Base-by-base conservation (phyloP, 2,797 vertebrate species). In the Manis javanica region DNA sequence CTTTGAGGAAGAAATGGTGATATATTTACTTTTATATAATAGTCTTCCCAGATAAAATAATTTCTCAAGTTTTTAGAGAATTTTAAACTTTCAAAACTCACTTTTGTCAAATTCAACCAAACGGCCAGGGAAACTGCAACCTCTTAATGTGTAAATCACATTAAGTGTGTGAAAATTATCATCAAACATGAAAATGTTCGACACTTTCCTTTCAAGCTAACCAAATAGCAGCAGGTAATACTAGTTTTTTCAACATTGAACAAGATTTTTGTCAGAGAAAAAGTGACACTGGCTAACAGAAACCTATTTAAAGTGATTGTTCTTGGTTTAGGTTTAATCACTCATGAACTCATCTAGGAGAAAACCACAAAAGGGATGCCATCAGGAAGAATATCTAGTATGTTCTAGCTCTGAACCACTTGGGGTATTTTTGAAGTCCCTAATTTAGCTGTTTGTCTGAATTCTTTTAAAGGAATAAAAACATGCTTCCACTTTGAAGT, bases 321-420 rank as follows among this genome's bases (percentile, higher is more conserved):
- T 97, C 97, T 98, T 98, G 97, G 96, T 97, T 98, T 96, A 98
- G 97, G 97, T 98, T 98, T 98, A 98, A 98, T 98, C 96, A 96
- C 98, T 97, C 37, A 90, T 94, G 96, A 98, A 97, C 87, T 94
- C 3, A 98, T 98, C 97, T 94, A 21, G 91, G 94, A 98, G 97
- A 97, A 98, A 98, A 98, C 95, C 98, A 98, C 94, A 97, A 98
- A 98, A 91, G 82, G 96, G 96, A 98, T 96, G 91, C 71, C 96
- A 92, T 91, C 96, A 96, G 96, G 97, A 92, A 79, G 61, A 61
- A 91, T 29, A 69, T 12, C 66, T 57, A 90, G 5, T 42, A 16
- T 49, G 8, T 46, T 89, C 29, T 53, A 90, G 81, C 46, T 74
- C 42, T 89, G 49, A 71, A 61, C 14, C 23, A 75, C 49, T 37